These are phyloP conservation scores for Branchellion lobata DNA, from an alignment of 2,888 invertebrate genomes.

Conservation along the genomic window DNA sequence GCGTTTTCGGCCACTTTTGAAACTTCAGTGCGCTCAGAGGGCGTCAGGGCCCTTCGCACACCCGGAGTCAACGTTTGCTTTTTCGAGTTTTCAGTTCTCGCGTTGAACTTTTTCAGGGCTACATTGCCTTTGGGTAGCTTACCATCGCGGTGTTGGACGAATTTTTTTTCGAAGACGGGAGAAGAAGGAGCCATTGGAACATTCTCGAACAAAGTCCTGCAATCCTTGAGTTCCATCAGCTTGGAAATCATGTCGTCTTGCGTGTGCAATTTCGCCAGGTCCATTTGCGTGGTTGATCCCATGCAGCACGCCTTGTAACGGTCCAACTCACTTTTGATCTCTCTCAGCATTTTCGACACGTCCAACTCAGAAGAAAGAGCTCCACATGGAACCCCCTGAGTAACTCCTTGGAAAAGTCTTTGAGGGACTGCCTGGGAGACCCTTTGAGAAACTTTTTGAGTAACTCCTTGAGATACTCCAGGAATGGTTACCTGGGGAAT, in stretches of 20 bases:
- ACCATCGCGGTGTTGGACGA: not conserved
- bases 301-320: not conserved
- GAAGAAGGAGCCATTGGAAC: no score
- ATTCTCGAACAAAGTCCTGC: no score
- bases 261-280: not conserved
- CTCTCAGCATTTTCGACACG: not conserved
- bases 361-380: no score
- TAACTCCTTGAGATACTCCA: no score
- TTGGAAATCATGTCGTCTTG: not conserved
- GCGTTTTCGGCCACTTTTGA: no score
- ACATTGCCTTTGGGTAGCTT: no score
- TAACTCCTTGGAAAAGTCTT: not conserved
- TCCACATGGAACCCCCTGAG: no score
- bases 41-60: not conserved
- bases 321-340: conserved; percentile 4
- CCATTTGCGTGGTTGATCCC: not conserved
- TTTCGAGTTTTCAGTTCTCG: no score
- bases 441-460: no score
- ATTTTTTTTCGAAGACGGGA: not conserved
- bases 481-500: no score
- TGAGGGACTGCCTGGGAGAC: no score
- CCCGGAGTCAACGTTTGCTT: not conserved
- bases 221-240: not conserved
- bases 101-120: no score
- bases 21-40: not conserved